Evolutionary conservation across 2,113 vertebrate species (phyloP).

Genomic region (Urocolius indicus): DNA sequence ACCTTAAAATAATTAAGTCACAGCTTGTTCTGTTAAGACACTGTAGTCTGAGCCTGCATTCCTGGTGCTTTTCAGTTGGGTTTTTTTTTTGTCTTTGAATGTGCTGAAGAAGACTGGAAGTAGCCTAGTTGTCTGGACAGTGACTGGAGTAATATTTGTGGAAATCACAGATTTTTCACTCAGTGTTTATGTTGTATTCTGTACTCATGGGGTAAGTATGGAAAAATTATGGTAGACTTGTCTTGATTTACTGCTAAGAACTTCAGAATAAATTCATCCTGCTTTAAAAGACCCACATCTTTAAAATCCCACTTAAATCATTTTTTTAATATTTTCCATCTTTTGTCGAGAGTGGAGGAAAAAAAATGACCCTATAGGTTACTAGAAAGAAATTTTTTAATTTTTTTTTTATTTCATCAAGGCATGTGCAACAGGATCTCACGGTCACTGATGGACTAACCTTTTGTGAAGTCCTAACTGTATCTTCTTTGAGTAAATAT

Average conservation of each 20-base stretch:
- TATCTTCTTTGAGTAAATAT: neutral
- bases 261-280: neutral
- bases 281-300: neutral
- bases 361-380: neutral
- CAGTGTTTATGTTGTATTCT: neutral
- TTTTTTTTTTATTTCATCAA: conserved; percentile 15
- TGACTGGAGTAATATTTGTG: neutral
- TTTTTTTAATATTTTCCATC: neutral
- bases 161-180: neutral
- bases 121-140: neutral
- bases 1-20: neutral
- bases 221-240: neutral
- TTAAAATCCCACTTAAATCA: conserved; percentile 12
- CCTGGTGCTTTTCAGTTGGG: neutral
- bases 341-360: neutral
- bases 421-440: neutral
- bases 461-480: neutral
- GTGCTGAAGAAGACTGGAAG: neutral
- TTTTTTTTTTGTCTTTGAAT: neutral
- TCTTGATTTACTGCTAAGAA: neutral
- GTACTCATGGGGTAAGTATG: neutral
- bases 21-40: neutral
- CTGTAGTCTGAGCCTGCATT: neutral
- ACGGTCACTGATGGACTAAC: neutral
- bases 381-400: neutral